Conservation (phyloP, 2,888 invertebrate species). For the Leptinotarsa tumamoca region DNA sequence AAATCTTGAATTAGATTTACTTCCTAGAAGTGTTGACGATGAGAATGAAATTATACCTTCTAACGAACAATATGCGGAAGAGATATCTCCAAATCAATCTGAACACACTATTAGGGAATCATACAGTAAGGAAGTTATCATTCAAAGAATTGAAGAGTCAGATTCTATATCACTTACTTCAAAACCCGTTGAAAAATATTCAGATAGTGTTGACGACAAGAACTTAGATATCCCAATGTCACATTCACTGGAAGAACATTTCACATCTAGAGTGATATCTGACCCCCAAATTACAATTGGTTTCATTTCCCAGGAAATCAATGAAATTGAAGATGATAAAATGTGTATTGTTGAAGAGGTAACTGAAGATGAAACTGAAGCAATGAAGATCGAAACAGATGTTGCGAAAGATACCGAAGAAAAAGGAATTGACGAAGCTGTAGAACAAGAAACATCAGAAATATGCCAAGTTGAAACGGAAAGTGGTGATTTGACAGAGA, state of each 20-base stretch:
- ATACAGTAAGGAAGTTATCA: not conserved
- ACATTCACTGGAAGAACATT: not conserved
- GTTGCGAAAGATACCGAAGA: not conserved
- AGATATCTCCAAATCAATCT: not conserved
- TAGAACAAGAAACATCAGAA: not conserved
- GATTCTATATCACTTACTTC: not conserved
- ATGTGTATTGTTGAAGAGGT: not conserved
- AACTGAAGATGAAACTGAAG: not conserved
- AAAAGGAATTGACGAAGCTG: not conserved
- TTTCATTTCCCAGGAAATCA: constrained; percentile 42
- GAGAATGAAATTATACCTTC: not conserved
- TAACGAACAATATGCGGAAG: not conserved
- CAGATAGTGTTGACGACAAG: not conserved
- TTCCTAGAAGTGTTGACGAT: constrained; percentile 38
- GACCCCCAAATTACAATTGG: constrained; percentile 28
- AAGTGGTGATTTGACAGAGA: too few relatives aligned
- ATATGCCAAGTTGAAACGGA: not conserved
- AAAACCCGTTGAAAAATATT: not conserved
- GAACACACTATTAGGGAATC: too few relatives aligned
- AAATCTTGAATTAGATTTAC: not conserved
- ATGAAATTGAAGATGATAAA: constrained; percentile 21
- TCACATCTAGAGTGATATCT: not conserved
- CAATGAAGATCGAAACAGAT: not conserved
- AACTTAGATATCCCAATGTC: not conserved
- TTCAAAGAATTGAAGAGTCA: not conserved